Conservation (phyloP, 2,888 invertebrate genomes). For the Andrena bicolor region DNA sequence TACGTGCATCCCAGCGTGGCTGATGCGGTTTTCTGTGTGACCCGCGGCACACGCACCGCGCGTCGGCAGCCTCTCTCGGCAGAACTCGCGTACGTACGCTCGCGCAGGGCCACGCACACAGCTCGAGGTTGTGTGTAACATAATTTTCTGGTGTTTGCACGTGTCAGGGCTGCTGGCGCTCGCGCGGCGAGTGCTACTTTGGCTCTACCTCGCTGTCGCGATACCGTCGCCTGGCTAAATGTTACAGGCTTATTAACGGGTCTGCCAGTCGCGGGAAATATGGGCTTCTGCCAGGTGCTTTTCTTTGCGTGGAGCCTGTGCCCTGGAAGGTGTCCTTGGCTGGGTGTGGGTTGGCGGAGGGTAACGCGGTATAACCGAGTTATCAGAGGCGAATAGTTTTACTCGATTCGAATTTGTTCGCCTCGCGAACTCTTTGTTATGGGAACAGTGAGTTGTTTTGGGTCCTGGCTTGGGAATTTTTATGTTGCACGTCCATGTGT, state of each 20-base stretch:
- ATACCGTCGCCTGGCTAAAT: constrained; percentile 35
- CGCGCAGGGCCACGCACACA: constrained; percentile 50
- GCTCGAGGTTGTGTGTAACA: constrained; percentile 70
- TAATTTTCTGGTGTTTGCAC: constrained; percentile 77
- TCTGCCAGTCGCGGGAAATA: constrained; percentile 29
- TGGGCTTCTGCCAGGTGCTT: not conserved
- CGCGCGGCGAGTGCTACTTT: constrained; percentile 59
- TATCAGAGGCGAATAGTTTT: too few species aligned
- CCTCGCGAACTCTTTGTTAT: too few species aligned
- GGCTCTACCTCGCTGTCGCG: constrained; percentile 36
- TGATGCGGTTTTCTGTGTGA: constrained; percentile 58
- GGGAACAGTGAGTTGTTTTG: too few species aligned
- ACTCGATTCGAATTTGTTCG: too few species aligned
- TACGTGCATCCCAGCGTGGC: constrained; percentile 63
- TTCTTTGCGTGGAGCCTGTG: too few species aligned
- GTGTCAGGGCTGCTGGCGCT: constrained; percentile 72
- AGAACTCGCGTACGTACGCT: not conserved
- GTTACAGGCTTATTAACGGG: constrained; percentile 39
- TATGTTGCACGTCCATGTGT: too few species aligned
- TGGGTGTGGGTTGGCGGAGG: too few species aligned
- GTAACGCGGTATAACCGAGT: too few species aligned
- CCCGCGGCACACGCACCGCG: constrained; percentile 37
- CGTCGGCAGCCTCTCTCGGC: not conserved
- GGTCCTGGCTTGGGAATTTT: too few species aligned
- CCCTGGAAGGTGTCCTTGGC: too few species aligned